These are phyloP conservation scores for Piezodorus guildinii DNA, from an alignment of 1,140 invertebrate species.

Conservation along the genomic window DNA sequence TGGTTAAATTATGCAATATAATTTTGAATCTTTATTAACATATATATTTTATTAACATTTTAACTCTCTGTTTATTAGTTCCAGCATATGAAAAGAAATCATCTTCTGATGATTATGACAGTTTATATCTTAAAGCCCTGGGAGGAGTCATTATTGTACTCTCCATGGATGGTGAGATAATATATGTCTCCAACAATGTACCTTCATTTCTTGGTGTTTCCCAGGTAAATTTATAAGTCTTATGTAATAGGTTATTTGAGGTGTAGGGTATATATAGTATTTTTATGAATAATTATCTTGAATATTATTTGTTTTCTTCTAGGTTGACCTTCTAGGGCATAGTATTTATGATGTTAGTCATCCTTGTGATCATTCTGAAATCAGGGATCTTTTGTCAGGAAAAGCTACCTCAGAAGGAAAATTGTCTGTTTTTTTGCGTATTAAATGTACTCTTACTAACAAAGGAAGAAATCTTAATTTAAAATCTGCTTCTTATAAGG, in stretches of 20 bases:
- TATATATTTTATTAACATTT: too few species aligned
- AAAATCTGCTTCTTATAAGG: constrained; percentile 88
- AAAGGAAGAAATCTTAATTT: constrained; percentile 85
- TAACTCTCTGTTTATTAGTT: not conserved
- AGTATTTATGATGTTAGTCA: constrained; percentile 89
- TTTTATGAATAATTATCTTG: not conserved
- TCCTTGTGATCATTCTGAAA: constrained; percentile 88
- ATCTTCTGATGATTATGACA: constrained; percentile 40
- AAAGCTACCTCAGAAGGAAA: constrained; percentile 40
- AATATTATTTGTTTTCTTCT: constrained; percentile 30
- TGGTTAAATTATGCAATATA: too few species aligned
- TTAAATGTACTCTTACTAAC: constrained; percentile 84
- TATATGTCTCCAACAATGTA: constrained; percentile 85
- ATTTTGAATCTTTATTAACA: too few species aligned
- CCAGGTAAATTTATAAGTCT: constrained; percentile 48
- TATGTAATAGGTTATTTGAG: not conserved
- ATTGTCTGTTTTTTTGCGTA: constrained; percentile 50
- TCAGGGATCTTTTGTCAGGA: constrained; percentile 59
- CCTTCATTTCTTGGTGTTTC: constrained; percentile 76
- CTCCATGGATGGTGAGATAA: constrained; percentile 76
- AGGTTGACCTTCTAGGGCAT: constrained; percentile 90
- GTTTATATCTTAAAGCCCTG: constrained; percentile 60
- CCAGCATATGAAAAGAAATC: constrained; percentile 26
- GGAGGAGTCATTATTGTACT: constrained; percentile 80
- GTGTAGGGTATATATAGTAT: not conserved